Conservation (phyloP, 2,888 invertebrate genomes). For the Erynnis tages region DNA sequence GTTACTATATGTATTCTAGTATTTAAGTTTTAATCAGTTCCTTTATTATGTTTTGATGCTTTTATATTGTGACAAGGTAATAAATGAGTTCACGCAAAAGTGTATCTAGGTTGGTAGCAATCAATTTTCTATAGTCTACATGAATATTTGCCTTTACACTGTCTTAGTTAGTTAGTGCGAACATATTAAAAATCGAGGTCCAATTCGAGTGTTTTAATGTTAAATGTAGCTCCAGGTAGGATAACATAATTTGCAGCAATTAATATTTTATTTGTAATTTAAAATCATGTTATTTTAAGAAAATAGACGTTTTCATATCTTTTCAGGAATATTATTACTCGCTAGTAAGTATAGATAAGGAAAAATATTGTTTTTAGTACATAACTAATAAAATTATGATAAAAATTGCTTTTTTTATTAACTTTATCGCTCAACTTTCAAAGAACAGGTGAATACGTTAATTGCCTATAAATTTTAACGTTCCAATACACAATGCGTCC, state of each 20-base stretch:
- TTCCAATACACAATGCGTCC: conserved; percentile 59
- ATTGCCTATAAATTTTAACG: conserved; percentile 35
- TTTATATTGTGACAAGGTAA: conserved; percentile 29
- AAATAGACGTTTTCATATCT: conserved; percentile 64
- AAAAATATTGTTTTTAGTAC: conserved; percentile 75
- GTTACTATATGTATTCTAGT: conserved; percentile 12
- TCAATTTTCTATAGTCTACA: conserved; percentile 13
- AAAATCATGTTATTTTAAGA: conserved; percentile 76
- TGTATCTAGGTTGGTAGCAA: conserved; percentile 28
- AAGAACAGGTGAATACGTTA: conserved; percentile 34
- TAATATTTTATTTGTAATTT: conserved; percentile 60
- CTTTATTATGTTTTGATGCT: conserved; percentile 25
- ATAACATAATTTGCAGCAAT: conserved; percentile 55
- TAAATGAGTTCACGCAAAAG: conserved; percentile 25
- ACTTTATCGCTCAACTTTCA: conserved; percentile 4
- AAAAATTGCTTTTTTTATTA: conserved; percentile 47
- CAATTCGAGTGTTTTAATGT: conserved; percentile 74
- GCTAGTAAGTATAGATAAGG: conserved; percentile 78
- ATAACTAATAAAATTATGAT: conserved; percentile 72
- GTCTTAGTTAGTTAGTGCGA: conserved; percentile 67
- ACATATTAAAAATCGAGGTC: conserved; percentile 77
- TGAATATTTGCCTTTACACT: conserved; percentile 47
- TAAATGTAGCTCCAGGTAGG: conserved; percentile 59
- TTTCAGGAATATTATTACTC: conserved; percentile 74
- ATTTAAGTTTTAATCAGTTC: conserved; percentile 10